Base-by-base conservation (phyloP, 2,113 vertebrate genomes). In the Danionella cerebrum region DNA sequence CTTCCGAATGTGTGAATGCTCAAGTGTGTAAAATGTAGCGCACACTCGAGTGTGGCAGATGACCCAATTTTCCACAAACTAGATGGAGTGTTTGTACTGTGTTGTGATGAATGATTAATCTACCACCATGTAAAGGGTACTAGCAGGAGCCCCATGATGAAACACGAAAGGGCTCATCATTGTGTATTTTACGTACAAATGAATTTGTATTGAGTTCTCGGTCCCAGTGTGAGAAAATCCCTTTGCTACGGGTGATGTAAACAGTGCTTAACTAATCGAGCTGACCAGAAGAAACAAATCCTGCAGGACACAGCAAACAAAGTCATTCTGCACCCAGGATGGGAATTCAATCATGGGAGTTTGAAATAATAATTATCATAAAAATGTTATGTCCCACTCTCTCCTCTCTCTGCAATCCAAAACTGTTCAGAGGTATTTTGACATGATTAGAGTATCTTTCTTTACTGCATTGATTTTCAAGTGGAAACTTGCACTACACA, bases 71-170 rank as follows among this genome's bases (percentile, higher is more conserved):
- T 73, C 67, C 75, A 73, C 67, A 74, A 42, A 59, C 76, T 71
- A 82, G 81, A 80, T 75, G 72, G 78, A 76, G 78, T 82, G 74
- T 75, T 84, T 80, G 84, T 77, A 75, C 79, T 78, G 77, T n/a
- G n/a, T 62, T 62, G 65, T 74, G 70, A 82, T 85, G 76, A 86
- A 88, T 85, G 77, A 85, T 87, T 86, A 74, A 86, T 86, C 70
- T 83, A 66, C 76, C 81, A 71, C 76, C 82, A 84, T 71, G 74
- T 79, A 82, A 85, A 82, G 80, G 80, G 72, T 76, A 76, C 72
- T 66, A 53, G 48, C 75, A 75, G 66, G 67, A 71, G 76, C 72
- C 78, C 84, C 76, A 54, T 71, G 55, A 75, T 63, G 64, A 75
- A 73, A 59, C 59, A 67, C 59, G 72, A 73, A 70, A 33, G 70